Base-by-base conservation (phyloP, 2,113 vertebrate species). In the Malaclemys terrapin region DNA sequence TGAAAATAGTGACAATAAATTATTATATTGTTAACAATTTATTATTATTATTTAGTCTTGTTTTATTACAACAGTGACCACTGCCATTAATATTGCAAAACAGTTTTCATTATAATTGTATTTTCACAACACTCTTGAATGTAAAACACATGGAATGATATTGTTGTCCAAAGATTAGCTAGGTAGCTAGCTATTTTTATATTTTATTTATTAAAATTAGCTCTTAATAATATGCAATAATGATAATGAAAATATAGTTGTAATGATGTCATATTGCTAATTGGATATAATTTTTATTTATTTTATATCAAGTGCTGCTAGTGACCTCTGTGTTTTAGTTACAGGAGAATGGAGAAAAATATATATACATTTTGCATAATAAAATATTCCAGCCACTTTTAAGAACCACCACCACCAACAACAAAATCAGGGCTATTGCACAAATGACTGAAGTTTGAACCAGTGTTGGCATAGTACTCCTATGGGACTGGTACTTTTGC, bases 1-100 rank as follows among this genome's bases (percentile, higher is more conserved):
- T 91, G 94, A 91, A 93, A 95, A 97, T n/a, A 47, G 45, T 92
- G 10, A 29, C 53, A n/a, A n/a, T 80, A 25, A 82, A 38, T 72
- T 9, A 80, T n/a, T 83, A 49, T 75, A 53, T 91, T 65, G 62
- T 89, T 84, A 94, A 9, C 82, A 89, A 83, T 25, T 56, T 57
- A 31, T 78, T 78, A 50, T 6, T 65, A 86, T 45, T 82, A 89
- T 94, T 95, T 25, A 79, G 84, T 62, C 85, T 89, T 95, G 29
- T 89, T 94, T 94, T 8, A 29, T 82, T 90, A 78, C 35, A 86
- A 65, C 14, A 57, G 25, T 57, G 53, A 20, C 38, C 69, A 17
- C 78, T 86, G 0, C 6, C 69, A 11, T 38, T 93, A n/a, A 62
- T 8, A 78, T 81, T 62, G 42, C 22, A 91, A 82, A 82, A 88